These are phyloP conservation scores for Brachionus plicatilis DNA, from an alignment of 1,140 invertebrate species.

Conservation along the genomic window DNA sequence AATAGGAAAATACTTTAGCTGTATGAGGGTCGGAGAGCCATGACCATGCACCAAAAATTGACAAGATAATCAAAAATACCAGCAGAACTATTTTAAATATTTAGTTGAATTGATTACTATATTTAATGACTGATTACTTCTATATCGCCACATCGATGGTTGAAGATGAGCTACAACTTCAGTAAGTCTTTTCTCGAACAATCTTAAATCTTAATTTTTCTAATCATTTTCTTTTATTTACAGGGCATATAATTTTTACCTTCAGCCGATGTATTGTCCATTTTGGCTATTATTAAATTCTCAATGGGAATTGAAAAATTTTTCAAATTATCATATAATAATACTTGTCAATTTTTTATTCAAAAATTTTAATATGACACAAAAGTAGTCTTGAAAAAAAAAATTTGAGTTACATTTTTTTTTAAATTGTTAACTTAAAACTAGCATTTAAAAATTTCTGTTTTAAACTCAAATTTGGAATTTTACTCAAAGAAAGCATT, in stretches of 20 bases:
- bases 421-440: too few relatives aligned
- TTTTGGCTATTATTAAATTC: background rate
- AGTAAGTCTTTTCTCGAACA: conserved; percentile 13
- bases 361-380: background rate
- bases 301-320: background rate
- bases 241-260: background rate
- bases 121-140: background rate
- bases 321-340: background rate
- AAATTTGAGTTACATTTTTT: too few relatives aligned
- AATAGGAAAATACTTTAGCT: background rate
- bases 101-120: background rate
- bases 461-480: too few relatives aligned
- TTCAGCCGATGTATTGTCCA: background rate
- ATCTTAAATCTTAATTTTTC: background rate
- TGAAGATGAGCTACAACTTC: conserved; percentile 28
- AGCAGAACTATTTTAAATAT: background rate
- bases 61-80: background rate
- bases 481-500: too few relatives aligned
- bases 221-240: background rate
- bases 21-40: conserved; percentile 35
- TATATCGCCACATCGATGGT: conserved; percentile 34
- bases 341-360: background rate
- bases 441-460: too few relatives aligned
- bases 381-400: background rate
- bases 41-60: conserved; percentile 17